Conservation (phyloP, 2,888 invertebrate species). For the Melikaiella ostensackeni region DNA sequence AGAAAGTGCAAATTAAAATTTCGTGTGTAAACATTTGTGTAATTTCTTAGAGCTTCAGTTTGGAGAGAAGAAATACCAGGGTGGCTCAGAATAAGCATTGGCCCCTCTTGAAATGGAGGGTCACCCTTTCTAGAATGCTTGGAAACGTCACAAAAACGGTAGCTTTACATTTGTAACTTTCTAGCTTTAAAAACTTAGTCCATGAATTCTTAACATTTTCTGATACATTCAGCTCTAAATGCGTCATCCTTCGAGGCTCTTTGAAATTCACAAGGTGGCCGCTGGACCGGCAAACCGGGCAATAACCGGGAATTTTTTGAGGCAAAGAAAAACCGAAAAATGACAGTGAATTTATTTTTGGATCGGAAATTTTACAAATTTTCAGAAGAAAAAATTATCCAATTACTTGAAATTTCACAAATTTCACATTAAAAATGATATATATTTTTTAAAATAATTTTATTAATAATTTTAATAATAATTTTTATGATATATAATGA, state of each 20-base stretch:
- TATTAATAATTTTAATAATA: too few species aligned
- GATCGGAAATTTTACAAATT: too few species aligned
- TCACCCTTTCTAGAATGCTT: not conserved
- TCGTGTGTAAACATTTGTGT: not conserved
- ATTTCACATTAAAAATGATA: too few species aligned
- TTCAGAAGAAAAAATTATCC: too few species aligned
- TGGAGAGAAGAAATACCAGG: not conserved
- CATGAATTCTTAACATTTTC: not conserved
- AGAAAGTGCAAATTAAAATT: not conserved
- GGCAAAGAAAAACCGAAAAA: too few species aligned
- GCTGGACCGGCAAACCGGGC: too few species aligned
- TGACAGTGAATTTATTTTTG: too few species aligned
- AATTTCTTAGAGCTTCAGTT: not conserved
- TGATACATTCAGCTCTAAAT: not conserved
- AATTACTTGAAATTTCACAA: too few species aligned
- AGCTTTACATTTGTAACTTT: conserved; percentile 3
- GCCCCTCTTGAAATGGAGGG: not conserved
- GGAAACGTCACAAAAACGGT: not conserved
- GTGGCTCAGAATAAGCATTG: not conserved
- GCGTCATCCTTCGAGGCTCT: not conserved
- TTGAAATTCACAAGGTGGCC: too few species aligned
- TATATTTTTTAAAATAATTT: too few species aligned
- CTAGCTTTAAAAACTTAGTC: not conserved
- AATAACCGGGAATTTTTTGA: too few species aligned
- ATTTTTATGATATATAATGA: too few species aligned